A percentile compares a stretch with the other conserved stretches of the same genome.
Evolutionary conservation across 2,888 invertebrate genomes (phyloP).

Genomic region (Drosophila mulleri): DNA sequence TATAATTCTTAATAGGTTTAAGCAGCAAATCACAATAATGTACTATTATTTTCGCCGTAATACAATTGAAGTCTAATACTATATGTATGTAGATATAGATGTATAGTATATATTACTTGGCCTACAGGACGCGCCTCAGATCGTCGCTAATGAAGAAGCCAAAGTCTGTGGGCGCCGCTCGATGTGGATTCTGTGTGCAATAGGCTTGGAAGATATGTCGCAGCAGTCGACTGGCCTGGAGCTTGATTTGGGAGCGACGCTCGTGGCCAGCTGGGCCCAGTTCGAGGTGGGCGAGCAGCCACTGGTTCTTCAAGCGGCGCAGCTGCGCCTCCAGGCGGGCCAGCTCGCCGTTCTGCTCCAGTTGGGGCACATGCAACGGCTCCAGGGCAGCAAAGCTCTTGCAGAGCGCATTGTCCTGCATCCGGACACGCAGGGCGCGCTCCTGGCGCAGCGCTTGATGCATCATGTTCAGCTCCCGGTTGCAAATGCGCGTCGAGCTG

Average conservation of each 20-base stretch:
- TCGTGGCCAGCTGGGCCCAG: constrained; percentile 50
- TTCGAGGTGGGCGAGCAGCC: constrained; percentile 75
- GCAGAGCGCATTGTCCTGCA: constrained; percentile 86
- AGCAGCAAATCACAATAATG: constrained; percentile 60
- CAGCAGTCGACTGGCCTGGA: constrained; percentile 67
- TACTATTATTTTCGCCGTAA: constrained; percentile 42
- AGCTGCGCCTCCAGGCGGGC: constrained; percentile 81
- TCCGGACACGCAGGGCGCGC: constrained; percentile 86
- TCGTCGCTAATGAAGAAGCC: constrained; percentile 78
- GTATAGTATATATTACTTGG: constrained; percentile 19
- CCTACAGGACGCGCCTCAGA: constrained; percentile 53
- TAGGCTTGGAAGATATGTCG: constrained; percentile 83
- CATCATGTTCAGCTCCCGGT: constrained; percentile 67
- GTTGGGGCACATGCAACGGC: constrained; percentile 86
- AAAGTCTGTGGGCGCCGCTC: constrained; percentile 81
- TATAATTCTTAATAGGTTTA: constrained; percentile 38
- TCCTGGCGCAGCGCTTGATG: constrained; percentile 85
- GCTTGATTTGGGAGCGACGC: constrained; percentile 75
- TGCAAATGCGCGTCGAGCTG: constrained; percentile 64
- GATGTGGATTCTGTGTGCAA: constrained; percentile 83
- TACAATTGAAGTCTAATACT: constrained; percentile 32
- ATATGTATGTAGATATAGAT: background rate
- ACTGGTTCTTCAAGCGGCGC: constrained; percentile 71
- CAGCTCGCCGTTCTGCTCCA: constrained; percentile 60
- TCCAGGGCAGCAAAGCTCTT: constrained; percentile 86